phyloP scores from a whole-genome alignment of 2,113 vertebrate genomes.

The Ochotona princeps region DNA sequence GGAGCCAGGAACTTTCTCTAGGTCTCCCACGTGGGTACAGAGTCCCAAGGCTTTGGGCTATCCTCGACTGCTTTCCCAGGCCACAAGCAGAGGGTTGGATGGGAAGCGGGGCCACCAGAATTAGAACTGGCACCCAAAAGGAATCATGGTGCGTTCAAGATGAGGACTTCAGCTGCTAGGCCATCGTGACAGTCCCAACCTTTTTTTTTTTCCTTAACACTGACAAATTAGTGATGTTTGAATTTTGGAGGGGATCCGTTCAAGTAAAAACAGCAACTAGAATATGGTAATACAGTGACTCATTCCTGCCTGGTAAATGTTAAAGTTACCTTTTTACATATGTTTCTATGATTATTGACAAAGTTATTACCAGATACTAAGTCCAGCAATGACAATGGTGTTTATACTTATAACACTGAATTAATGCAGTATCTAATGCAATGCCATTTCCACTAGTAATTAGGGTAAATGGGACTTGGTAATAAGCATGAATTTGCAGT shows the following conservation, averaged over 20 bases:
- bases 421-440: neutral
- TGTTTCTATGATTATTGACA: neutral
- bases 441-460: conserved; percentile 3
- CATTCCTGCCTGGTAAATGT: neutral
- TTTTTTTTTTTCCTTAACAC: neutral
- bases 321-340: neutral
- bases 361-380: neutral
- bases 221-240: neutral
- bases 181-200: too few species aligned
- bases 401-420: neutral
- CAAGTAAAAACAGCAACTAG: neutral
- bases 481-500: neutral
- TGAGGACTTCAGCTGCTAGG: too few species aligned
- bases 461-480: neutral
- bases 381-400: neutral
- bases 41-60: too few species aligned
- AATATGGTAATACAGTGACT: too few species aligned
- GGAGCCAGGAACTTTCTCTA: too few species aligned
- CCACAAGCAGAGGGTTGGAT: too few species aligned
- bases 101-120: too few species aligned
- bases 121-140: too few species aligned
- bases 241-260: neutral
- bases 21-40: too few species aligned
- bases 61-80: too few species aligned
- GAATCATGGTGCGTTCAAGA: too few species aligned